Percentiles rank a stretch among this genome's conserved stretches.
These are phyloP conservation scores for Bovichtus variegatus DNA, from an alignment of 2,797 vertebrate species.

Conservation along the genomic window DNA sequence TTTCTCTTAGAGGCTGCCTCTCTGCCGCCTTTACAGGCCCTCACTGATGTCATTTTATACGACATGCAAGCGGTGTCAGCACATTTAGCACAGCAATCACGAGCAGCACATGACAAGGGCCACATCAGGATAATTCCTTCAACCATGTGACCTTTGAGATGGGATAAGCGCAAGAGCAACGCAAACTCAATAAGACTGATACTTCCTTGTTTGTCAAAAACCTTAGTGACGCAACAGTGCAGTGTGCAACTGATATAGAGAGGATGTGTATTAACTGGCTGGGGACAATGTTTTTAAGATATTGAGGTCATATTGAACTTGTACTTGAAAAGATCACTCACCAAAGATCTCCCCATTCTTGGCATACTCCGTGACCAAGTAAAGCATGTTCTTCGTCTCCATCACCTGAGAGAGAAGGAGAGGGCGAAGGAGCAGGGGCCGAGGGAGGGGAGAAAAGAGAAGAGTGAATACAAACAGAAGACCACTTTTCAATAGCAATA, in stretches of 20 bases:
- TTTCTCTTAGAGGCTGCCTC: conserved; percentile 40
- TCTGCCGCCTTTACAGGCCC: conserved; percentile 9
- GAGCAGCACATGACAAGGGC: conserved; percentile 46
- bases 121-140: conserved; percentile 46
- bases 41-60: conserved; percentile 42
- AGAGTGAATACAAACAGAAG: conserved; percentile 56
- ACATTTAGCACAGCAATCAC: conserved; percentile 34
- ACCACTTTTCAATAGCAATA: conserved; percentile 29
- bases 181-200: conserved; percentile 58
- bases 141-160: conserved; percentile 66
- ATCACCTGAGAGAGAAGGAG: conserved; percentile 90
- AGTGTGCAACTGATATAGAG: conserved; percentile 12
- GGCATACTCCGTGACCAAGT: conserved; percentile 98
- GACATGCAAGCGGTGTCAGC: conserved; percentile 44
- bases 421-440: conserved; percentile 28
- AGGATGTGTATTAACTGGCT: conserved; percentile 13
- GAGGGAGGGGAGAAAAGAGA: conserved; percentile 36
- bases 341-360: conserved; percentile 99
- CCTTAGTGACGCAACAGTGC: conserved; percentile 14
- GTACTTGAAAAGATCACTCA: conserved; percentile 83
- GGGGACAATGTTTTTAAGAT: not conserved
- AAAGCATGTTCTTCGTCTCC: conserved; percentile 99
- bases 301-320: conserved; percentile 20
- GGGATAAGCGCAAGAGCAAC: conserved; percentile 19
- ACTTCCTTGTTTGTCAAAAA: conserved; percentile 63